phyloP scores from a whole-genome alignment of 2,797 vertebrate species.

The Tympanoctomys barrerae region DNA sequence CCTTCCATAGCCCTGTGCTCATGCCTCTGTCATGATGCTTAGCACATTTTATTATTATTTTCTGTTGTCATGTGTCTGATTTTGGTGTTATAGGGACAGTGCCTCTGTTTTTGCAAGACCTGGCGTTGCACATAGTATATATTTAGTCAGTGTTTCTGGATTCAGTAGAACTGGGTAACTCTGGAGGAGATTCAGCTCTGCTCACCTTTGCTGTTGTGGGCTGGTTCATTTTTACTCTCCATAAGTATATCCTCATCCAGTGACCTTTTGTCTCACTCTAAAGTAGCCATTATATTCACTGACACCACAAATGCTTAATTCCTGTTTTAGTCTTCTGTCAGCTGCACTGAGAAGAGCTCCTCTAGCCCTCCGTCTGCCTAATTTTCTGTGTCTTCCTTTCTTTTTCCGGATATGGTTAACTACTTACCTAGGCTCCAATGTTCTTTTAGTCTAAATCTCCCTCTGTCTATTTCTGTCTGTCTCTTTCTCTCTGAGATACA shows the following conservation, averaged over 20 bases:
- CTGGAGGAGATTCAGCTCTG: neutral
- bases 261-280: neutral
- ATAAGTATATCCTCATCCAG: neutral
- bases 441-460: neutral
- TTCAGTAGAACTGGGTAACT: neutral
- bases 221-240: neutral
- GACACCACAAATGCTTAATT: too few relatives aligned
- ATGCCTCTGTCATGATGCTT: neutral
- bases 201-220: neutral
- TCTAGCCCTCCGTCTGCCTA: neutral
- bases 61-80: neutral
- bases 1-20: neutral
- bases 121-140: accelerated
- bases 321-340: neutral
- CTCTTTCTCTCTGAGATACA: neutral
- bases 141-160: neutral
- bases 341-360: neutral
- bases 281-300: neutral
- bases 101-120: neutral
- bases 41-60: neutral
- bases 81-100: neutral
- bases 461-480: neutral
- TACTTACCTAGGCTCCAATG: neutral
- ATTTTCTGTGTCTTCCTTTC: neutral
- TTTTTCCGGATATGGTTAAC: neutral